Percentiles rank a stretch among this genome's conserved stretches.
Evolutionary conservation across 2,888 invertebrate species (phyloP).

Genomic region (Limnephilus lunatus): DNA sequence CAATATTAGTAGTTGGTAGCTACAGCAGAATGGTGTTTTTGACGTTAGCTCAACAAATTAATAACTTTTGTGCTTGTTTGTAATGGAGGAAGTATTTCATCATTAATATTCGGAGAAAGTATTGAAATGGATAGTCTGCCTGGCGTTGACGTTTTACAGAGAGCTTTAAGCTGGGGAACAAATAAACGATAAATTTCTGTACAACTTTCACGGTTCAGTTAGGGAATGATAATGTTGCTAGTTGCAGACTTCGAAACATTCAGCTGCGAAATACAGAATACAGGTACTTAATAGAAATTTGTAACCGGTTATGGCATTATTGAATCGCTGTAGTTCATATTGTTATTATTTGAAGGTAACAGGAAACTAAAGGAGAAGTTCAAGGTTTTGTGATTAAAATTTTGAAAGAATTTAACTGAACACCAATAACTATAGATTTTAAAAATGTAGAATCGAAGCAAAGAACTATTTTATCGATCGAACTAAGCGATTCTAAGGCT

Average conservation of each 20-base stretch:
- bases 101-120: slow-evolving; percentile 46
- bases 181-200: not conserved
- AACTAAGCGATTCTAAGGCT: not conserved
- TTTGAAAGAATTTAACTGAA: not conserved
- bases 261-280: not conserved
- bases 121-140: slow-evolving; percentile 34
- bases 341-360: not conserved
- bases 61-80: slow-evolving; percentile 26
- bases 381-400: not conserved
- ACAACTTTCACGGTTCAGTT: not conserved
- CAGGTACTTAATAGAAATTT: not conserved
- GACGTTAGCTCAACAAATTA: slow-evolving; percentile 40
- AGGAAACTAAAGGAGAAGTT: not conserved
- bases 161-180: not conserved
- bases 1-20: not conserved
- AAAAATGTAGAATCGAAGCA: not conserved
- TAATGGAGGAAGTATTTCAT: slow-evolving; percentile 34
- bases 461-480: not conserved
- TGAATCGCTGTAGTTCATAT: not conserved
- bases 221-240: not conserved
- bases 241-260: not conserved
- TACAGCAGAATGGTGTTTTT: slow-evolving; percentile 11
- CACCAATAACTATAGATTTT: not conserved
- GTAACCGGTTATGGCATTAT: not conserved
- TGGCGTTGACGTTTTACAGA: slow-evolving; percentile 28